phyloP scores from a whole-genome alignment of 2,888 invertebrate species.

The Trichacis sp. region DNA sequence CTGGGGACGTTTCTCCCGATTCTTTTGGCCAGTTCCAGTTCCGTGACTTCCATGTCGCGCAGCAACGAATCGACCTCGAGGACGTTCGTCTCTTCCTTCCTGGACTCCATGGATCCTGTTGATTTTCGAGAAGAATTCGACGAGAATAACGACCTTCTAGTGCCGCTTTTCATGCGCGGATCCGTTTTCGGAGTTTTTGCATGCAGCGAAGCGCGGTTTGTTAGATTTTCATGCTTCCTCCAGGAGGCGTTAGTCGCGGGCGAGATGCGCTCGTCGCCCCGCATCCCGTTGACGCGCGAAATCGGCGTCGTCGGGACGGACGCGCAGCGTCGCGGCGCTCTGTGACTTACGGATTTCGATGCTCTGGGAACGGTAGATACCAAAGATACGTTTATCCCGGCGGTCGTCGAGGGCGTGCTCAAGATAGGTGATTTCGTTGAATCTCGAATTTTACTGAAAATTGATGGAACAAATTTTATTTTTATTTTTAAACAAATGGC shows the following conservation, averaged over 20 bases:
- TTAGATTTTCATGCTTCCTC: slow-evolving; percentile 54
- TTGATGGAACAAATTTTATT: too few relatives aligned
- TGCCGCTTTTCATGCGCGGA: slow-evolving; percentile 38
- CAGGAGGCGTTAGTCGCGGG: slow-evolving; percentile 24
- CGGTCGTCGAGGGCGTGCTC: not conserved
- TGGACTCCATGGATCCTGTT: slow-evolving; percentile 42
- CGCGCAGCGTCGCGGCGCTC: slow-evolving; percentile 45
- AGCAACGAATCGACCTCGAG: slow-evolving; percentile 68
- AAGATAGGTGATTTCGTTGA: too few relatives aligned
- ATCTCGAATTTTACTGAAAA: too few relatives aligned
- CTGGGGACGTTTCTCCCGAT: not conserved
- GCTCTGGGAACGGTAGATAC: slow-evolving; percentile 41
- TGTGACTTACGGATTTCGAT: slow-evolving; percentile 52
- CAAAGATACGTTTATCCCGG: not conserved
- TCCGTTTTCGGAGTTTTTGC: slow-evolving; percentile 46
- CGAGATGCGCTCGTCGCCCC: slow-evolving; percentile 6
- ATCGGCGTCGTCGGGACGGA: slow-evolving; percentile 63
- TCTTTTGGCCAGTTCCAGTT: slow-evolving; percentile 61
- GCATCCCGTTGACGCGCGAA: slow-evolving; percentile 35
- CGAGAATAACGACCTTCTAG: slow-evolving; percentile 47
- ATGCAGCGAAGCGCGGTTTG: slow-evolving; percentile 49
- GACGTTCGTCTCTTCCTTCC: slow-evolving; percentile 59
- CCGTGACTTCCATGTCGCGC: slow-evolving; percentile 67
- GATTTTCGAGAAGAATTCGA: slow-evolving; percentile 49
- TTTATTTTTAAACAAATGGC: too few relatives aligned